phyloP scores from a whole-genome alignment of 2,113 vertebrate species.

The Machaerirhynchus nigripectus region DNA sequence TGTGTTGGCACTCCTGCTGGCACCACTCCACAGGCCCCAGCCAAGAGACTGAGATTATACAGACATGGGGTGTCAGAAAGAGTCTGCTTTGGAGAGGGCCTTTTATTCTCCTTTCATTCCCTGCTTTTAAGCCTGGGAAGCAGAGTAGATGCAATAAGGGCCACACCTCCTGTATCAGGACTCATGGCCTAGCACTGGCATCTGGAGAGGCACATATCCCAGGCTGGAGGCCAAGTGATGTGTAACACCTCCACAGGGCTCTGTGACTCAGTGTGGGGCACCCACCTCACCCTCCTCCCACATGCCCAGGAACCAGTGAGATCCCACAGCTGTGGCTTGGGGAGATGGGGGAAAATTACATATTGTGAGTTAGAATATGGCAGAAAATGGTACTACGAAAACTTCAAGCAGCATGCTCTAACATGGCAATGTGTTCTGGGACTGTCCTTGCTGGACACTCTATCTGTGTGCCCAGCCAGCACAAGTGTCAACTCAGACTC shows the following conservation, averaged over 20 bases:
- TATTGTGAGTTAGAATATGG: not conserved
- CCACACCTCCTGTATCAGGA: not conserved
- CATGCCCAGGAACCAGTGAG: not conserved
- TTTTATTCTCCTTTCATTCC: not conserved
- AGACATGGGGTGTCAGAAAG: not conserved
- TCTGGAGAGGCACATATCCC: not conserved
- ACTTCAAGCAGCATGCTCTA: not conserved
- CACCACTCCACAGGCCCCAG: not conserved
- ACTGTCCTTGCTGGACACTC: not conserved
- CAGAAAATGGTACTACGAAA: not conserved
- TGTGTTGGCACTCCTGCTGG: not conserved
- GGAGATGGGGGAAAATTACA: not conserved
- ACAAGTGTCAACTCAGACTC: not conserved
- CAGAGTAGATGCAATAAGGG: not conserved
- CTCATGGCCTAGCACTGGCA: not conserved
- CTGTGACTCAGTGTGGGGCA: not conserved
- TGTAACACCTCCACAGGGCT: accelerated
- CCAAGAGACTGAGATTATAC: not conserved
- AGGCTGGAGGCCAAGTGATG: not conserved
- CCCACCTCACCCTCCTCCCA: not conserved
- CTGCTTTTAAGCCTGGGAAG: not conserved
- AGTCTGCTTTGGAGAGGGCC: not conserved
- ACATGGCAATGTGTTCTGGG: not conserved
- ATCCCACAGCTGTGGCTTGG: not conserved
- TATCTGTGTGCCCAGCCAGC: not conserved